Base-by-base conservation (phyloP, 1,140 invertebrate species). In the Lanistes nyassanus region DNA sequence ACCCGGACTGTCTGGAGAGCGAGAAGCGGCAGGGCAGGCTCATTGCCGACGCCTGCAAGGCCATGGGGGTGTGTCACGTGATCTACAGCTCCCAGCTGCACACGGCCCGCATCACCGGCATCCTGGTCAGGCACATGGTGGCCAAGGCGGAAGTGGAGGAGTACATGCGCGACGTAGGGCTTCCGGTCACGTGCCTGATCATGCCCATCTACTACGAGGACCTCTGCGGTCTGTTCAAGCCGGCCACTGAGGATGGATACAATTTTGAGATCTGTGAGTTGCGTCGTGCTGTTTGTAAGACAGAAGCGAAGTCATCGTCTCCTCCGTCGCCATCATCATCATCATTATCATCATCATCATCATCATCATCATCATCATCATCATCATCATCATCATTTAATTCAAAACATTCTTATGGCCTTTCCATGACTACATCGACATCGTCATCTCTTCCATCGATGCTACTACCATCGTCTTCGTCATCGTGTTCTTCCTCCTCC, bases 51-150 rank as follows among this genome's bases (percentile, higher is more conserved):
- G 84, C 82, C 58, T 87, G 86, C 75, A 74, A 67, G 42, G 26
- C 58, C 0, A 75, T 78, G 23, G 75, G 76, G 9, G 78, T 88
- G n/a, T 42, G 74, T 6, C 86, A 87, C 76, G 81, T 87, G 13
- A 74, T 87, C 3, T 85, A 83, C 75, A 85, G 83, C 71, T 87
- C 87, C 13, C 84, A 87, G 74, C 76, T 87, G n/a, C 79, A 85
- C 76, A 79, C 83, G 0, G 71, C 79, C 42, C 60, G 79, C n/a
- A 76, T 83, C 16, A 78, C 81, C 34, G 83, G 85, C 1, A 76
- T 84, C 21, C 73, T 81, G 67, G 84, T 81, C 0, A 76, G 86
- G 0, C 83, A 87, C 71, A 75, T 86, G 58, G 87, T 86, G 26
- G 83, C 86, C 23, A 88, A 88, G 74, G 86, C 86, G 13, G 80